Conservation (phyloP, 1,140 invertebrate species). For the Zaprionus ornatus region DNA sequence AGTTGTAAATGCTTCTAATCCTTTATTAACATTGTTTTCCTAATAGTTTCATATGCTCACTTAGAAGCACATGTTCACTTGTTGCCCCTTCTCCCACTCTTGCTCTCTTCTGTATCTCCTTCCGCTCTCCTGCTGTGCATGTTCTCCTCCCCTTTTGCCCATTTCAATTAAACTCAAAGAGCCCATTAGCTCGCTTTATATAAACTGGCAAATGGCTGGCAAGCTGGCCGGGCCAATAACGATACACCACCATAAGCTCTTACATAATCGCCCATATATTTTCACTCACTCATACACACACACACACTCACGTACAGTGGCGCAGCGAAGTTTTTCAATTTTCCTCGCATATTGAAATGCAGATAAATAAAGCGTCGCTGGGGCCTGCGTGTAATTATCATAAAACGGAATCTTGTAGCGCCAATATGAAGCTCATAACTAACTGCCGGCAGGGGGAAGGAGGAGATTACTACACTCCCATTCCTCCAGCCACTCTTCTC, state of each 20-base stretch:
- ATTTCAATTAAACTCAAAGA: constrained; percentile 50
- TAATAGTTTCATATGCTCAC: background rate
- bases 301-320: constrained; percentile 7
- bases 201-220: constrained; percentile 29
- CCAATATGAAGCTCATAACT: constrained; percentile 72
- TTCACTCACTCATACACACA: constrained; percentile 19
- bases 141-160: background rate
- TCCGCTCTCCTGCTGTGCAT: background rate
- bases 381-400: constrained; percentile 74
- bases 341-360: constrained; percentile 55
- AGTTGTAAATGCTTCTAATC: too few relatives aligned
- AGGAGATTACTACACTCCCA: background rate
- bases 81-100: background rate
- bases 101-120: background rate
- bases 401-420: constrained; percentile 73
- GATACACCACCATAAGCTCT: constrained; percentile 55
- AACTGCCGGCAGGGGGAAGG: constrained; percentile 3
- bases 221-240: constrained; percentile 42
- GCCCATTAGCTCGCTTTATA: constrained; percentile 57
- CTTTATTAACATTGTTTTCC: background rate
- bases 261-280: constrained; percentile 71
- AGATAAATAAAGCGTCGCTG: constrained; percentile 62
- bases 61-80: background rate
- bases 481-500: background rate
- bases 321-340: constrained; percentile 70